Base-by-base conservation (phyloP, 1,140 invertebrate genomes). In the Lepidurus packardi region DNA sequence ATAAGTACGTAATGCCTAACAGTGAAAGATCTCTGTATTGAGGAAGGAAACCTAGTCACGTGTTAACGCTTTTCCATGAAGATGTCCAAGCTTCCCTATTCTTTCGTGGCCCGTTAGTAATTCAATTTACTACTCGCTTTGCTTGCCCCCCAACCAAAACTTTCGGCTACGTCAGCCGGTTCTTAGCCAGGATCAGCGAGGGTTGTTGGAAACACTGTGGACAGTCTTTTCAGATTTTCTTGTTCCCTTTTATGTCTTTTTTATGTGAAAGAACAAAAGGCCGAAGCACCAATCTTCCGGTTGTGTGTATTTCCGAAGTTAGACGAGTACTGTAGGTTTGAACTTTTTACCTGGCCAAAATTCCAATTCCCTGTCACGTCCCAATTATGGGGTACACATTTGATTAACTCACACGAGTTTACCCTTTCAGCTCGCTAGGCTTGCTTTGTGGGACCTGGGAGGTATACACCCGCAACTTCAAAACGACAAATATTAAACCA, bases 341-440 rank as follows among this genome's bases (percentile, higher is more conserved):
- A 11, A 16, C 16, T 1, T 10, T 13, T 21, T 9, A n/a, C 53
- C 53, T 65, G 0, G 53, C 53, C 13, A 65, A 65, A 65, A 65
- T 65, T 65, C 8, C 53, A 9, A 65, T 65, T 65, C 53, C 53
- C 53, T 65, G 53, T 65, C 53, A 65, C 53, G 53, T 65, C n/a
- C 53, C 53, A 65, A 16, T 65, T 65, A 65, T 65, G 21, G n/a
- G 21, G 53, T 21, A 65, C 53, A 65, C 21, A 65, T 65, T 65
- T 65, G 53, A 65, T 65, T 65, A 65, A 65, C n/a, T 21, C 53
- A 7, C 53, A 47, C 45, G 53, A 7, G 34, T 34, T 34, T 34
- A 34, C 21, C 13, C 53, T 65, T 65, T 65, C 53, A 65, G 53
- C 53, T 65, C 53, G 53, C 21, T 65, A 65, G 53, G 53, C 53